Evolutionary conservation across 2,888 invertebrate species (phyloP).

Genomic region (Ormyrus rosae): DNA sequence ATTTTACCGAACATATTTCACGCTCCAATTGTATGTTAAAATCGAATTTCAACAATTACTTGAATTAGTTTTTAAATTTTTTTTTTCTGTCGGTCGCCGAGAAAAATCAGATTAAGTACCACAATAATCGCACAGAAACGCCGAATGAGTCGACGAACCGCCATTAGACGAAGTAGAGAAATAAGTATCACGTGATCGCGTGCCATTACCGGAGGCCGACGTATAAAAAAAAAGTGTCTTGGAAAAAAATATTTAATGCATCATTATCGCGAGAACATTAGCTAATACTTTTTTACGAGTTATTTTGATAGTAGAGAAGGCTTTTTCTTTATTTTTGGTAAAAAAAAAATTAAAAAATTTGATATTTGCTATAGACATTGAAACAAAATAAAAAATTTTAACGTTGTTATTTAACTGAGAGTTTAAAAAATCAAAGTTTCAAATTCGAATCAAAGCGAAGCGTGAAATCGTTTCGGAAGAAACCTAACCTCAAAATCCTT

Average conservation of each 20-base stretch:
- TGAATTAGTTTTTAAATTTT: not conserved
- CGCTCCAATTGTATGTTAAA: no score
- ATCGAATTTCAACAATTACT: no score
- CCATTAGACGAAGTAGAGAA: conserved; percentile 9
- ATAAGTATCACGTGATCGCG: conserved; percentile 22
- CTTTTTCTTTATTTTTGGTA: conserved; percentile 12
- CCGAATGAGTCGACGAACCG: not conserved
- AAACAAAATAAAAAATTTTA: no score
- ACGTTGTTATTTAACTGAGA: no score
- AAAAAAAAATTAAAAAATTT: no score
- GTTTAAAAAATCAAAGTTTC: no score
- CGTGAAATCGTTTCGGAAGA: no score
- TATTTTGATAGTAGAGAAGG: conserved; percentile 25
- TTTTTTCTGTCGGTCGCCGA: conserved; percentile 19
- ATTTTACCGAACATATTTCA: no score
- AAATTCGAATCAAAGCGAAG: no score
- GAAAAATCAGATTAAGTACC: conserved; percentile 15
- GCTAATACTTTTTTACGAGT: not conserved
- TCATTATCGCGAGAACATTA: not conserved
- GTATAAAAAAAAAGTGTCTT: not conserved
- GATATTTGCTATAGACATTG: no score
- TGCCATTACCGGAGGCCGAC: not conserved
- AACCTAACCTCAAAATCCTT: no score
- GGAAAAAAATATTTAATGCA: not conserved
- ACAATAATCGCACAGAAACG: conserved; percentile 15